These are phyloP conservation scores for Agrypnus murinus DNA, from an alignment of 2,888 invertebrate species.

Conservation along the genomic window DNA sequence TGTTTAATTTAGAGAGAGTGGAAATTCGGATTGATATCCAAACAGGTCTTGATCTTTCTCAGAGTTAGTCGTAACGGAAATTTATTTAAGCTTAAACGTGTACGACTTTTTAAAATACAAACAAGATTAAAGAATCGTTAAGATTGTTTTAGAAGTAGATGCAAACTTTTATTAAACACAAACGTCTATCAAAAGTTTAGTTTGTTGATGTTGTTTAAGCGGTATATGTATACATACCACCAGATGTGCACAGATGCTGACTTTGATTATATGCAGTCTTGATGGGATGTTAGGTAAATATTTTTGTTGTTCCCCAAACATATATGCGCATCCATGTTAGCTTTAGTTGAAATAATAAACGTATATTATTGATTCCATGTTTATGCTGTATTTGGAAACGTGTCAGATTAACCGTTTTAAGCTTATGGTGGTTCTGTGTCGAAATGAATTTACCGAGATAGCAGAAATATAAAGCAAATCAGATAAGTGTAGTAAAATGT, in stretches of 20 bases:
- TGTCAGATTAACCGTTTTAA: too few species aligned
- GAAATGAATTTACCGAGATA: too few species aligned
- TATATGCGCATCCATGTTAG: neutral
- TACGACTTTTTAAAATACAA: too few species aligned
- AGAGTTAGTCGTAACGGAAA: too few species aligned
- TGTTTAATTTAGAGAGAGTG: neutral
- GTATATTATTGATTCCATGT: neutral
- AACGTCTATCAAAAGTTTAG: slow-evolving; percentile 16
- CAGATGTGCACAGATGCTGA: slow-evolving; percentile 15
- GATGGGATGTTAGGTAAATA: slow-evolving; percentile 13
- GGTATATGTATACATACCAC: neutral
- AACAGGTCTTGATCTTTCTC: neutral
- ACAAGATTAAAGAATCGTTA: too few species aligned
- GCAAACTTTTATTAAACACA: slow-evolving; percentile 16
- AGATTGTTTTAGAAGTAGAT: neutral
- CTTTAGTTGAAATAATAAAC: slow-evolving; percentile 7
- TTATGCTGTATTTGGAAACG: neutral
- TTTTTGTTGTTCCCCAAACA: slow-evolving; percentile 13
- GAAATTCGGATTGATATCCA: neutral
- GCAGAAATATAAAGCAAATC: too few species aligned
- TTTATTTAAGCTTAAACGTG: too few species aligned
- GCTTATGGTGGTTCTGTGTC: too few species aligned
- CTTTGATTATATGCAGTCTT: slow-evolving; percentile 13
- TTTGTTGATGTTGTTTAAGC: slow-evolving; percentile 17
- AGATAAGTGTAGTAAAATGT: too few species aligned